Evolutionary conservation across 2,797 vertebrate genomes (phyloP), one percentile per base, ranked within the genome.

Genomic region (Hipposideros larvatus): DNA sequence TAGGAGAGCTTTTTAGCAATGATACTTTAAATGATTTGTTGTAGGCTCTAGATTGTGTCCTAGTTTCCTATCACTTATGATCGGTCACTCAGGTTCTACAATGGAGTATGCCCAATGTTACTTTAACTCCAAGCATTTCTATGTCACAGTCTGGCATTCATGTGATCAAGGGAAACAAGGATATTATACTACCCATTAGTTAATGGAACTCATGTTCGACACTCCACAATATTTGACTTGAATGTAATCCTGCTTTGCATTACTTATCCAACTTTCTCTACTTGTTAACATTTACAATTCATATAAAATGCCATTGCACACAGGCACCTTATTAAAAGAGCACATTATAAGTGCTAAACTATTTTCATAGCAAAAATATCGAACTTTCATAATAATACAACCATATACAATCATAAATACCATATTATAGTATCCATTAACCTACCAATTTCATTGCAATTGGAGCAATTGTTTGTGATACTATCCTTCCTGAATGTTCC

Each of bases 371-470:
- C 66, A 94, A 84, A 97, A 97, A 88, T 53, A 86, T 88, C 84
- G 95, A 89, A 48, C 94, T 96, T 96, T 79, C 24, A 84, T 37
- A 84, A 85, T 0, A 96, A 78, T 96, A 97, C 51, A 98, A 95
- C 53, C 63, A 87, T 87, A 96, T 96, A 95, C 9, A 92, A 86
- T 86, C 55, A 57, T 80, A 90, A 98, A 94, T 59, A 93, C 68
- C 68, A 97, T 46, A 77, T 77, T 92, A 90, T 3, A 98, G 97
- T 97, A 95, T 92, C 97, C 94, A 97, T 15, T 98, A 98, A 98
- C 96, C 97, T 97, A 98, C 97, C 95, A 97, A 96, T 95, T 97
- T 93, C 96, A 97, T 93, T 95, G 91, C 96, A 98, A 97, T 91
- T 84, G 89, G 68, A 96, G 90, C 82, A 98, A 92, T 98, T 92